phyloP scores from a whole-genome alignment of 2,888 invertebrate species.

The Drosophila atripex region DNA sequence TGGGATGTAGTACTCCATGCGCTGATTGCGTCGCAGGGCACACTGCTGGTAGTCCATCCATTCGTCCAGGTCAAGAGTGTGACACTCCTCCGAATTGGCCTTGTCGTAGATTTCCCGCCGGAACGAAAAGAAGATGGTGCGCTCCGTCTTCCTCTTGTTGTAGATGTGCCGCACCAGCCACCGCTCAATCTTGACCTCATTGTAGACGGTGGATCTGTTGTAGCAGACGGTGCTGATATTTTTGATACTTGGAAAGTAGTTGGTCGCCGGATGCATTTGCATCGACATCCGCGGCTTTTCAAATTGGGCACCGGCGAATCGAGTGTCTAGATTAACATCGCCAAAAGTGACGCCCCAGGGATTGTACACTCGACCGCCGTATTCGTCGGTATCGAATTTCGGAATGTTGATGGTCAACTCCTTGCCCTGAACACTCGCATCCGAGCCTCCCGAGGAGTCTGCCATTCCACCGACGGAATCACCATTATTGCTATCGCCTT shows the following conservation, averaged over 20 bases:
- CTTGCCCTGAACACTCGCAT: too few species aligned
- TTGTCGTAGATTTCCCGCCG: conserved; percentile 32
- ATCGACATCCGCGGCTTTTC: not conserved
- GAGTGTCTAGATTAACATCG: not conserved
- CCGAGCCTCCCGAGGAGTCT: too few species aligned
- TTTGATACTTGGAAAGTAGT: not conserved
- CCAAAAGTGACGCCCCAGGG: conserved; percentile 25
- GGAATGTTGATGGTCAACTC: conserved; percentile 1
- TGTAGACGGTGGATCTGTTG: conserved; percentile 33
- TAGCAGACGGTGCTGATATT: conserved; percentile 27
- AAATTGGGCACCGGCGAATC: not conserved
- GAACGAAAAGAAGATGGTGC: conserved; percentile 22
- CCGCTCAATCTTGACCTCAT: conserved; percentile 3
- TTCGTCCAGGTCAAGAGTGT: not conserved
- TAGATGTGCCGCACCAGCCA: conserved; percentile 40
- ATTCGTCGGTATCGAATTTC: not conserved
- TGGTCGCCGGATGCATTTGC: not conserved
- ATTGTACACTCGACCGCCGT: conserved; percentile 11
- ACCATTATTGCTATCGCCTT: too few species aligned
- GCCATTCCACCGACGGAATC: too few species aligned
- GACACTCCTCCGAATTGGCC: conserved; percentile 47
- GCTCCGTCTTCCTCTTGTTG: not conserved
- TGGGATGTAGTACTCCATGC: conserved; percentile 48
- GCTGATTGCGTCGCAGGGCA: conserved; percentile 47
- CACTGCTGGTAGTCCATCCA: conserved; percentile 47